These are phyloP conservation scores for Hydractinia echinata DNA, from an alignment of 30 jellyfish, hydroid and myxozoan species.

Conservation along the genomic window DNA sequence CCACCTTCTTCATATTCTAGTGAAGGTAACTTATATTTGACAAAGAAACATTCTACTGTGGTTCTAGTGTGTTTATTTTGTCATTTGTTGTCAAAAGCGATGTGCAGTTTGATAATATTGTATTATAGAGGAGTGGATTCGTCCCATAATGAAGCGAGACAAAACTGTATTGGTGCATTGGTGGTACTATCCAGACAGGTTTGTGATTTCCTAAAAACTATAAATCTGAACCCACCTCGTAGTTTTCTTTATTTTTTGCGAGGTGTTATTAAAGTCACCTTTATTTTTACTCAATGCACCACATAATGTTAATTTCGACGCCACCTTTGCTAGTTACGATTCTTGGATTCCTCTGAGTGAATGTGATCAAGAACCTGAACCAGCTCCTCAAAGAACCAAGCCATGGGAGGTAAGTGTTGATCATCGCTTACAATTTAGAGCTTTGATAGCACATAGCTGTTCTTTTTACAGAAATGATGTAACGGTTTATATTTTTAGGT, in stretches of 20 bases:
- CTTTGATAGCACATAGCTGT: neutral
- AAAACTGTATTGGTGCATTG: constrained; percentile 85
- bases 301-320: neutral
- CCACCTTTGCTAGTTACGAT: constrained; percentile 53
- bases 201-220: neutral
- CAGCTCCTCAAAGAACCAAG: constrained; percentile 70
- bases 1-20: constrained; percentile 43
- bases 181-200: constrained; percentile 99
- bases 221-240: neutral
- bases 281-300: too few relatives aligned
- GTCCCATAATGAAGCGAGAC: constrained; percentile 65
- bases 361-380: constrained; percentile 95
- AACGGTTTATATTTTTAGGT: constrained; percentile 29
- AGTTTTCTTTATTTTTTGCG: neutral
- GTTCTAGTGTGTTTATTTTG: too few relatives aligned
- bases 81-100: neutral
- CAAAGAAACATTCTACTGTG: neutral
- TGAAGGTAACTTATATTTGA: constrained; percentile 52
- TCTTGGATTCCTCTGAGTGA: constrained; percentile 85
- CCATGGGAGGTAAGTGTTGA: constrained; percentile 82
- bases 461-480: neutral
- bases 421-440: neutral
- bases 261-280: neutral
- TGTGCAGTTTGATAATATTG: neutral
- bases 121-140: constrained; percentile 84